These are phyloP conservation scores for Coracias cyanogaster DNA, from an alignment of 2,797 vertebrate genomes.

Conservation along the genomic window DNA sequence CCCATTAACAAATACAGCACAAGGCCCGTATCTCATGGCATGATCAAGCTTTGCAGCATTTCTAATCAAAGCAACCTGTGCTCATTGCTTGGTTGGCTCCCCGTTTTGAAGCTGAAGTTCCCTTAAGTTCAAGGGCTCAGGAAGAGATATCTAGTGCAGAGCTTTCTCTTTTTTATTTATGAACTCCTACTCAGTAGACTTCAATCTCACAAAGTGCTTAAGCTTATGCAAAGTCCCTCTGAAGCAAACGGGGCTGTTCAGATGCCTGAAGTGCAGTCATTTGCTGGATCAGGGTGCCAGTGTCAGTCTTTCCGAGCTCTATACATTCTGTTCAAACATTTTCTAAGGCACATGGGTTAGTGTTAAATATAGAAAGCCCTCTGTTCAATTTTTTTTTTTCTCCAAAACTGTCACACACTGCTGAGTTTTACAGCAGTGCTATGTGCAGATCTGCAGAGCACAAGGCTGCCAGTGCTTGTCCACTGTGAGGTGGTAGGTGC, in stretches of 20 bases:
- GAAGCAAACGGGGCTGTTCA: neutral
- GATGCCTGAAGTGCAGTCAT: neutral
- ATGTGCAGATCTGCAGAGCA: neutral
- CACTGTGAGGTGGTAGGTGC: neutral
- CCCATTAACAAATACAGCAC: neutral
- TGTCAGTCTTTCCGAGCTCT: neutral
- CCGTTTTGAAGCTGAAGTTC: conserved; percentile 26
- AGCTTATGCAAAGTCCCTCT: conserved; percentile 43
- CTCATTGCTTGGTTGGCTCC: neutral
- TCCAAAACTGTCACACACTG: neutral
- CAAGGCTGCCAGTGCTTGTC: neutral
- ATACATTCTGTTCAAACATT: neutral
- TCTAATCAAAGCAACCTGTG: conserved; percentile 40
- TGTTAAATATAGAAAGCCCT: conserved; percentile 31
- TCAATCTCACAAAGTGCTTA: conserved; percentile 36
- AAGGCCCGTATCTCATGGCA: neutral
- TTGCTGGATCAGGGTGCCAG: conserved; percentile 30
- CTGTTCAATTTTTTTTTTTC: neutral
- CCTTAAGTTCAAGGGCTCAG: conserved; percentile 16
- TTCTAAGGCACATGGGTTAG: neutral
- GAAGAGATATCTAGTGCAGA: conserved; percentile 14
- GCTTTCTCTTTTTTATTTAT: conserved; percentile 24
- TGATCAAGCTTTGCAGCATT: neutral
- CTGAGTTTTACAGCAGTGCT: neutral
- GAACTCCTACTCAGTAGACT: conserved; percentile 36